Base-by-base conservation (phyloP, 2,888 invertebrate species). In the Cephonodes hylas region DNA sequence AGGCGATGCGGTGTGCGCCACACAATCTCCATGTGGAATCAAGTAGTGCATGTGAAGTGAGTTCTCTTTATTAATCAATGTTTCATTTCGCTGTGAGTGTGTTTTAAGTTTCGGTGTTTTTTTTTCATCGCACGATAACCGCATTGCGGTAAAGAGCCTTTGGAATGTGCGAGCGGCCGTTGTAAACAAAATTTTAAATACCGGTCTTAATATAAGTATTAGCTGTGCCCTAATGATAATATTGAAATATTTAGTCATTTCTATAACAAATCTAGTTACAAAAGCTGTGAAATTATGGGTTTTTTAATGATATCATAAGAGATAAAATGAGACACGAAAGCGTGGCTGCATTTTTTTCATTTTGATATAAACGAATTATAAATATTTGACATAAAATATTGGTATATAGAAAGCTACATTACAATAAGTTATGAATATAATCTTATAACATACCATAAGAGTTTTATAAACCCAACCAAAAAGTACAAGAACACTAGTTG, bases 41-140 rank as follows among this genome's bases (percentile, higher is more conserved):
- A 87, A 80, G 84, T 86, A 65, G 80, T 84, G 67, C 75, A 77
- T 63, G 82, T 80, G 48, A 89, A 88, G 89, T 89, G 74, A 83
- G 84, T 82, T 66, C 53, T 53, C 27, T 60, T 45, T 23, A 61
- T 58, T 46, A 42, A n/a, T 6, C 34, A 34, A 34, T 58, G 18
- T 34, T 42, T 18, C 57, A 53, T 27, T 27, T 66, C 62, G 65
- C 45, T 48, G 18, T 27, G 57, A 64, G 59, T 66, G 57, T 66
- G 66, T 64, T 61, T 48, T 59, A 61, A 27, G 61, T 64, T 63
- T 34, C 63, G 61, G 31, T 61, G 48, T 48, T 53, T 53, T 53
- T 27, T 18, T 53, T 10, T 53, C 15, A 53, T 53, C 31, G 56
- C 38, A 45, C 53, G 57, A 34, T 34, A 61, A 72, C 77, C 75